Evolutionary conservation across 2,888 invertebrate genomes (phyloP).

Genomic region (Crematogaster levior): DNA sequence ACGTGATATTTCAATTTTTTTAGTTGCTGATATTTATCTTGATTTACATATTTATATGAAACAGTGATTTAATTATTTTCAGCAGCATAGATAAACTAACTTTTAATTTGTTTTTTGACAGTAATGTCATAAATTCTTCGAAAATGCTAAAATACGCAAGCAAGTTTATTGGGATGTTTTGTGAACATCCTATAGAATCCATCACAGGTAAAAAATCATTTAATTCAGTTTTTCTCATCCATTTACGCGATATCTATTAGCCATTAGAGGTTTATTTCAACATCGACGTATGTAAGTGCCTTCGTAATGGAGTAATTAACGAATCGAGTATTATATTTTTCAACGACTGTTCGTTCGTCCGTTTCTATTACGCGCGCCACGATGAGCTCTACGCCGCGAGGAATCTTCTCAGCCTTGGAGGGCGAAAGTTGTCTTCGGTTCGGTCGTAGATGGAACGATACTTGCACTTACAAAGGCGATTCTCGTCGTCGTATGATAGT

Average conservation of each 20-base stretch:
- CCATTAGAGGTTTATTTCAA: slow-evolving; percentile 36
- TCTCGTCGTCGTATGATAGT: slow-evolving; percentile 30
- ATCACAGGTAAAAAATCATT: no score
- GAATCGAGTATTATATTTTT: slow-evolving; percentile 64
- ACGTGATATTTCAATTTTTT: not conserved
- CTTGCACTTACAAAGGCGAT: slow-evolving; percentile 72
- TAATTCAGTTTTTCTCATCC: not conserved
- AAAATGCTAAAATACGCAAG: not conserved
- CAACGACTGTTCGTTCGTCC: slow-evolving; percentile 67
- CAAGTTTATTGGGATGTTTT: not conserved
- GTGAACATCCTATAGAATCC: not conserved
- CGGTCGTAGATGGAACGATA: slow-evolving; percentile 77
- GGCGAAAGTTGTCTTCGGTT: slow-evolving; percentile 83
- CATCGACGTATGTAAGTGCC: slow-evolving; percentile 25
- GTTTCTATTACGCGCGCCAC: slow-evolving; percentile 77
- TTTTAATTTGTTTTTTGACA: not conserved
- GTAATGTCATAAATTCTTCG: no score
- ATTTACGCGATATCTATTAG: slow-evolving; percentile 21
- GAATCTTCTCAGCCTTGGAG: slow-evolving; percentile 84
- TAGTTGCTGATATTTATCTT: not conserved
- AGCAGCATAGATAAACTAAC: not conserved
- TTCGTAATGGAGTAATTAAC: slow-evolving; percentile 66
- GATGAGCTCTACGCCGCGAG: slow-evolving; percentile 73
- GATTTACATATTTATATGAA: not conserved
- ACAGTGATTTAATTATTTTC: not conserved